Conservation (phyloP, 2,888 invertebrate genomes). For the Bibio marci region DNA sequence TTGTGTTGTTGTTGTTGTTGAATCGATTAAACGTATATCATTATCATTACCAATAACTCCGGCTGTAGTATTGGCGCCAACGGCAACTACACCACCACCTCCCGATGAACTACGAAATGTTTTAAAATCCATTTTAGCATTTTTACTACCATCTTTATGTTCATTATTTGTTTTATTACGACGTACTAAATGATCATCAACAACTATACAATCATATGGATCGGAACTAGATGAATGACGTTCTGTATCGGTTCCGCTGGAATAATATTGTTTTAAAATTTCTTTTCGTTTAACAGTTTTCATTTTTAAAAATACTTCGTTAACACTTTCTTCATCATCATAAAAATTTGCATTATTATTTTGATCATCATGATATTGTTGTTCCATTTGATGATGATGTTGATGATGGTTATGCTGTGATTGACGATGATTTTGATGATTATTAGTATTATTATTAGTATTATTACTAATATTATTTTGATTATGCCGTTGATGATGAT, state of each 20-base stretch:
- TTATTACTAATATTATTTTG: too few relatives aligned
- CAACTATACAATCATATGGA: constrained; percentile 66
- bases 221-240: constrained; percentile 52
- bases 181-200: constrained; percentile 49
- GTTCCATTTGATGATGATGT: not conserved
- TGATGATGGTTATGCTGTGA: not conserved
- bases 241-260: constrained; percentile 43
- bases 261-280: constrained; percentile 52
- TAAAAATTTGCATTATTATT: too few relatives aligned
- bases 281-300: constrained; percentile 57
- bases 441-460: too few relatives aligned
- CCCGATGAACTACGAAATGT: constrained; percentile 25
- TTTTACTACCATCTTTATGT: constrained; percentile 29
- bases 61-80: constrained; percentile 28
- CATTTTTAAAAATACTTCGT: constrained; percentile 43
- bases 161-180: constrained; percentile 19
- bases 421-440: too few relatives aligned
- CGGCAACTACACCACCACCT: constrained; percentile 30
- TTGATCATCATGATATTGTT: not conserved
- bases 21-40: constrained; percentile 19
- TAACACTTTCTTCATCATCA: constrained; percentile 37
- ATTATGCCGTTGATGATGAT: too few relatives aligned
- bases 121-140: constrained; percentile 29
- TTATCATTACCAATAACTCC: constrained; percentile 13
- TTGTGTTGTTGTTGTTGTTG: constrained; percentile 21